phyloP scores from a whole-genome alignment of 1,140 invertebrate genomes.

The Diorhabda carinulata region DNA sequence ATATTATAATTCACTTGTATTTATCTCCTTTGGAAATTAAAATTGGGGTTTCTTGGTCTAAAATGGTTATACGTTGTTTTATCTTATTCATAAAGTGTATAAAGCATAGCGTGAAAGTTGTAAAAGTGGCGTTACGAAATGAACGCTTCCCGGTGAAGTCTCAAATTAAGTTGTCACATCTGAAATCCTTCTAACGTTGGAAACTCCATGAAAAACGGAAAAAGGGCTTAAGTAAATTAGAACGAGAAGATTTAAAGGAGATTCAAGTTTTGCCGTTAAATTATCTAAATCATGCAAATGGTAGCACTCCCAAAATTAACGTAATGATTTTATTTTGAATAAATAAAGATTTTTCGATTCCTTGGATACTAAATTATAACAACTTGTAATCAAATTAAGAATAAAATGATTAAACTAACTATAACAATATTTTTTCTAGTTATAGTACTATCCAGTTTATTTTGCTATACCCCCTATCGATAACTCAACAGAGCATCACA shows the following conservation, averaged over 20 bases:
- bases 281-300: conserved; percentile 2
- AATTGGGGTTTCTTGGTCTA: no score
- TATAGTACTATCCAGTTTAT: no score
- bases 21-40: no score
- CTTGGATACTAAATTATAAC: no score
- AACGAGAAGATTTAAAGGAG: conserved; percentile 4
- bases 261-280: conserved; percentile 3
- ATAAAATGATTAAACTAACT: no score
- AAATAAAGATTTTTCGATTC: no score
- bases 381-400: no score
- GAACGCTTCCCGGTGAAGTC: conserved; percentile 5
- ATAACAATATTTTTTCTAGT: no score
- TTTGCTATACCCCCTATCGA: no score
- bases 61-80: conserved; percentile 1
- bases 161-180: conserved; percentile 17
- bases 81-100: conserved; percentile 8
- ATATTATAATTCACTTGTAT: no score
- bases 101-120: conserved; percentile 2
- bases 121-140: conserved; percentile 15
- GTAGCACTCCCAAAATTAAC: not conserved
- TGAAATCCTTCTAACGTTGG: conserved; percentile 8
- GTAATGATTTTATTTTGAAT: no score
- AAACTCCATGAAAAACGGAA: conserved; percentile 14
- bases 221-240: conserved; percentile 14
- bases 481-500: no score